A percentile compares a stretch with the other conserved stretches of the same genome.
phyloP scores from a whole-genome alignment of 2,113 vertebrate genomes.

The Stegastes partitus region DNA sequence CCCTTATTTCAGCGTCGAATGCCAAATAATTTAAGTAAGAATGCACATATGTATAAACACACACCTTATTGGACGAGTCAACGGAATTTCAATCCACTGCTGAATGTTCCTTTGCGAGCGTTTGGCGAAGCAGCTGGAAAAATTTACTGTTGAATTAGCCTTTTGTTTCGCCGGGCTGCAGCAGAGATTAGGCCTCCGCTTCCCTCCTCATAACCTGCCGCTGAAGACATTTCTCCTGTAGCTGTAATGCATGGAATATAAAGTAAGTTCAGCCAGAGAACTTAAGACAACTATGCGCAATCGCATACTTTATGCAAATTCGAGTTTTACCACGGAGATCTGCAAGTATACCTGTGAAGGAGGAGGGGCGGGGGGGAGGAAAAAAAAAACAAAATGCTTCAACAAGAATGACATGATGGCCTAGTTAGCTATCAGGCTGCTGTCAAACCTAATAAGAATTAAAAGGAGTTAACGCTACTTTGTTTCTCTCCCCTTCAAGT shows the following conservation, averaged over 20 bases:
- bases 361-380: too few relatives aligned
- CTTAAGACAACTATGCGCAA: conserved; percentile 16
- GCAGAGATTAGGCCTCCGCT: conserved; percentile 54
- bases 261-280: conserved; percentile 20
- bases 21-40: conserved; percentile 9
- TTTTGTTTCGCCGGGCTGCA: conserved; percentile 71
- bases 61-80: conserved; percentile 51
- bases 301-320: conserved; percentile 37
- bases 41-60: conserved; percentile 33
- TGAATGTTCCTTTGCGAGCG: conserved; percentile 41
- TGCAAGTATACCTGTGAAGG: conserved; percentile 36
- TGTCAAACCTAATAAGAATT: conserved; percentile 64
- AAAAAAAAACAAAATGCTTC: conserved; percentile 37
- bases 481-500: conserved; percentile 67
- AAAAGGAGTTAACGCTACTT: conserved; percentile 69
- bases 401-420: conserved; percentile 42
- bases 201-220: conserved; percentile 38
- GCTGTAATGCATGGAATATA: not conserved
- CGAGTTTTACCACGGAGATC: conserved; percentile 2
- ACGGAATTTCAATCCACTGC: conserved; percentile 42
- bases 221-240: conserved; percentile 11
- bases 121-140: conserved; percentile 78
- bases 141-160: conserved; percentile 67
- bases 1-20: conserved; percentile 11
- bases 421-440: conserved; percentile 60